These are phyloP conservation scores for Coleophora flavipennella DNA, from an alignment of 2,888 invertebrate genomes.

Conservation along the genomic window DNA sequence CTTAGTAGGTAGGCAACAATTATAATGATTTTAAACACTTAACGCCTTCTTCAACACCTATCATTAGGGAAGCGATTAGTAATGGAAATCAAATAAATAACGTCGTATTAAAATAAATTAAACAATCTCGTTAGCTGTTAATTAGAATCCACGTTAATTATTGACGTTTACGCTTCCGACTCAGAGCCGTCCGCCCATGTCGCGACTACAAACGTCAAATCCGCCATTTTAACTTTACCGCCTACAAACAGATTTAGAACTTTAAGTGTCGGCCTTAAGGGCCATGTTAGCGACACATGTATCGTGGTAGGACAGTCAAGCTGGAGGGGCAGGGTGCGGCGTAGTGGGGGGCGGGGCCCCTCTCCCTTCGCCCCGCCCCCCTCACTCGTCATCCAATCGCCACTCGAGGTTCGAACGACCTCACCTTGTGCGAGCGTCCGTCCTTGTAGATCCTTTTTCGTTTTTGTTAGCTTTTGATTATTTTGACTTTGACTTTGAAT, in stretches of 20 bases:
- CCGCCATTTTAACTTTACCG: constrained; percentile 34
- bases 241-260: constrained; percentile 28
- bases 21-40: no score
- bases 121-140: constrained; percentile 41
- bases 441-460: constrained; percentile 47
- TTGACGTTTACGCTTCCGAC: constrained; percentile 59
- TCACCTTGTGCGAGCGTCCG: constrained; percentile 68
- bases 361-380: constrained; percentile 55
- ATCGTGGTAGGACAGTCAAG: constrained; percentile 43
- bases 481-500: constrained; percentile 26
- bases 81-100: no score
- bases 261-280: constrained; percentile 26
- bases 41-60: no score
- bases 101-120: constrained; percentile 26
- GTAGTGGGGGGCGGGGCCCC: constrained; percentile 47
- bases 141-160: constrained; percentile 50
- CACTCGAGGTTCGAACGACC: constrained; percentile 45
- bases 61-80: no score
- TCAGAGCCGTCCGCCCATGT: constrained; percentile 63
- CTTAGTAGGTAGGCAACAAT: no score
- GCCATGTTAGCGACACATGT: constrained; percentile 35
- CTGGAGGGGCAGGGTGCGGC: constrained; percentile 53
- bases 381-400: constrained; percentile 56
- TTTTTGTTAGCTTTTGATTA: constrained; percentile 27
- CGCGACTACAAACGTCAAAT: constrained; percentile 57